Evolutionary conservation across 2,797 vertebrate genomes (phyloP).

Genomic region (Hydrocynus forskahlii): DNA sequence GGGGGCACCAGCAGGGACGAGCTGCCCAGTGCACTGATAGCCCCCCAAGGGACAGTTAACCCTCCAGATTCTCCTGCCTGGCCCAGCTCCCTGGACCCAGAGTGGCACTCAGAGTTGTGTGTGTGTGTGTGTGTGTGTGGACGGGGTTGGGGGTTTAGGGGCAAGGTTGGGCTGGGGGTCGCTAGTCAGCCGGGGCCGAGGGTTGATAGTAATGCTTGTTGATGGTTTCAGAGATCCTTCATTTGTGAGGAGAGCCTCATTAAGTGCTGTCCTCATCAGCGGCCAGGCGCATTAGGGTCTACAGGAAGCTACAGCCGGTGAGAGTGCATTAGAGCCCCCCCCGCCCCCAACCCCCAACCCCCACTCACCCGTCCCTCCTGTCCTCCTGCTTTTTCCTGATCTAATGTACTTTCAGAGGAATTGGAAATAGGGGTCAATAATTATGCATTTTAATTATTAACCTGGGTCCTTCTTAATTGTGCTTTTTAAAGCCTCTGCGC

Average conservation of each 20-base stretch:
- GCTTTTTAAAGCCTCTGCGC: conserved; percentile 82
- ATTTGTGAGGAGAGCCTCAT: conserved; percentile 80
- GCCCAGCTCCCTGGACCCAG: conserved; percentile 60
- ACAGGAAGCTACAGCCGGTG: conserved; percentile 63
- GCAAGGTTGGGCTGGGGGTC: conserved; percentile 57
- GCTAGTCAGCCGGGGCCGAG: conserved; percentile 42
- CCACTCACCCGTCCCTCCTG: conserved; percentile 61
- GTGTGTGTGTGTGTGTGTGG: conserved; percentile 18
- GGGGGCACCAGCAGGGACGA: conserved; percentile 72
- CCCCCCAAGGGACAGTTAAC: conserved; percentile 80
- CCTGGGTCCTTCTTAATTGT: conserved; percentile 81
- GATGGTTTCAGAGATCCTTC: conserved; percentile 79
- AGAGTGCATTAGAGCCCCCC: conserved; percentile 81
- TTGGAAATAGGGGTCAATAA: conserved; percentile 84
- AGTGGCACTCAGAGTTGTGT: conserved; percentile 56
- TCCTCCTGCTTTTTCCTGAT: conserved; percentile 77
- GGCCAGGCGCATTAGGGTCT: conserved; percentile 60
- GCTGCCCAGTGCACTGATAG: conserved; percentile 73
- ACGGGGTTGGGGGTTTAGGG: conserved; percentile 15
- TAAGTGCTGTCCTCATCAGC: conserved; percentile 78
- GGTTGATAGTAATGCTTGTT: conserved; percentile 79
- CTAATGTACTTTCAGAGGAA: conserved; percentile 85
- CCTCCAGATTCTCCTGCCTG: conserved; percentile 68
- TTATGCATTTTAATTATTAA: conserved; percentile 87
- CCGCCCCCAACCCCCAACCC: conserved; percentile 66